Conservation (phyloP, 2,797 vertebrate genomes). For the Chelidonichthys spinosus region DNA sequence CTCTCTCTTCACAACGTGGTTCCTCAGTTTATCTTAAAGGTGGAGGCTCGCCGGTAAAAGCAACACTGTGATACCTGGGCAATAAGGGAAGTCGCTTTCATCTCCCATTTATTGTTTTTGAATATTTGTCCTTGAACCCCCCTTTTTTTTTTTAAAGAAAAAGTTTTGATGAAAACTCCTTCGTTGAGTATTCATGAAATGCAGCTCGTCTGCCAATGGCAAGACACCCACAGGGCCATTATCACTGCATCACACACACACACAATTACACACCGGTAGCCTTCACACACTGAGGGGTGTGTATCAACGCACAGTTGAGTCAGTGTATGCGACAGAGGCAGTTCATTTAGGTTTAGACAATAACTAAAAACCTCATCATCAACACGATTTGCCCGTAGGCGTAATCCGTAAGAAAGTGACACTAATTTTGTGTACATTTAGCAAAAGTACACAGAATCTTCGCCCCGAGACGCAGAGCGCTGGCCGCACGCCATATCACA, state of each 20-base stretch:
- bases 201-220: slow-evolving; percentile 73
- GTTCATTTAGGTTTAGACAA: slow-evolving; percentile 60
- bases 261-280: slow-evolving; percentile 51
- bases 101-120: slow-evolving; percentile 40
- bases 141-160: slow-evolving; percentile 53
- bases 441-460: slow-evolving; percentile 75
- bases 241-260: slow-evolving; percentile 63
- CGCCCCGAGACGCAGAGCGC: slow-evolving; percentile 58
- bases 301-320: slow-evolving; percentile 39
- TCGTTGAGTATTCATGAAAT: slow-evolving; percentile 81
- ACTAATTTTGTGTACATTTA: slow-evolving; percentile 81
- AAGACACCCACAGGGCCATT: slow-evolving; percentile 75
- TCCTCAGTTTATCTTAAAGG: not conserved
- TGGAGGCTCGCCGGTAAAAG: not conserved
- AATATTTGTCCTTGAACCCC: slow-evolving; percentile 67
- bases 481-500: slow-evolving; percentile 75
- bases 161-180: slow-evolving; percentile 71
- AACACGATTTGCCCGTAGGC: slow-evolving; percentile 67
- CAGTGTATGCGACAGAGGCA: slow-evolving; percentile 17
- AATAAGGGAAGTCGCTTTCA: slow-evolving; percentile 27
- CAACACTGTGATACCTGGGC: slow-evolving; percentile 1
- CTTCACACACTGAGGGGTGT: slow-evolving; percentile 58
- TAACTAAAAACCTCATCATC: slow-evolving; percentile 69
- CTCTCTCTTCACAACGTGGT: not conserved
- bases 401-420: slow-evolving; percentile 76